Evolutionary conservation across 2,888 invertebrate species (phyloP).

Genomic region (Podabrus alpinus): DNA sequence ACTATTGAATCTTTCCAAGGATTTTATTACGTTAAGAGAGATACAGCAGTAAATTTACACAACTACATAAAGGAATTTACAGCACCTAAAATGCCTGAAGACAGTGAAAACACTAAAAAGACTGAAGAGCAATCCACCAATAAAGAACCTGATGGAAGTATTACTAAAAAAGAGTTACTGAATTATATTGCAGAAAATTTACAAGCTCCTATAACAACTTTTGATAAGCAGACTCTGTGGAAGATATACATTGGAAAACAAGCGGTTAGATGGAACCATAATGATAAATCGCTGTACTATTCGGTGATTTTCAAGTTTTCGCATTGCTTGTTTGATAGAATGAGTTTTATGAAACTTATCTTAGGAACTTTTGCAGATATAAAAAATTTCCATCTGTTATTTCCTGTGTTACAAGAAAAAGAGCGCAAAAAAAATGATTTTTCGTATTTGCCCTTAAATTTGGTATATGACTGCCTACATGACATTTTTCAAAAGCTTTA

Average conservation of each 20-base stretch:
- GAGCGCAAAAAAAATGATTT: accelerated
- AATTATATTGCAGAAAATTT: neutral
- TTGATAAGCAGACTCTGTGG: neutral
- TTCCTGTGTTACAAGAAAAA: neutral
- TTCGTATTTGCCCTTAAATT: neutral
- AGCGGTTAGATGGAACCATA: neutral
- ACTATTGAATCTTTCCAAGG: neutral
- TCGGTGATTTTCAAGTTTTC: neutral
- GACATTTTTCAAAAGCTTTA: neutral
- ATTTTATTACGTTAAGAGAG: neutral
- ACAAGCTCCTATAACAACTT: neutral
- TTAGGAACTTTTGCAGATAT: neutral
- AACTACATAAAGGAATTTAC: neutral
- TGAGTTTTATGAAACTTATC: neutral
- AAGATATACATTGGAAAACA: neutral
- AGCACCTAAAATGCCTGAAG: too few relatives aligned
- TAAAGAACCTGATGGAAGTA: too few relatives aligned
- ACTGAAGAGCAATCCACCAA: neutral
- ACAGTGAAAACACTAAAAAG: too few relatives aligned
- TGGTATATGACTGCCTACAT: neutral
- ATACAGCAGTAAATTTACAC: neutral
- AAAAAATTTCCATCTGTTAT: neutral
- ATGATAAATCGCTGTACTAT: neutral
- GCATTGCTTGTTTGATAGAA: neutral
- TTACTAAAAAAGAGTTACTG: neutral